Evolutionary conservation across 2,888 invertebrate species (phyloP).

Genomic region (Drosophila parthenogenetica): DNA sequence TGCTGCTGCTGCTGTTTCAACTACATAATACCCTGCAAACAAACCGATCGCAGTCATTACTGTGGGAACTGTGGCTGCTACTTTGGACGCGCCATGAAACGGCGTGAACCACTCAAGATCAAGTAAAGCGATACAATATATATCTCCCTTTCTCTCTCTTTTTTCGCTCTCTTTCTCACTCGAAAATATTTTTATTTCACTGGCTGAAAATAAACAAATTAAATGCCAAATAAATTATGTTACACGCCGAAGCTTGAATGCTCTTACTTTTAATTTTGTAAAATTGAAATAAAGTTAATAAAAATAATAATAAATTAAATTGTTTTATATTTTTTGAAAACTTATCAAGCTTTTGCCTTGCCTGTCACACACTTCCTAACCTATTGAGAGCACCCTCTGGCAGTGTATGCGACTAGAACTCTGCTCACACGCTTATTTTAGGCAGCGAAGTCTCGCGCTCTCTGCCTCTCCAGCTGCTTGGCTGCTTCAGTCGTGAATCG

Average conservation of each 20-base stretch:
- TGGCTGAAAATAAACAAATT: slow-evolving; percentile 31
- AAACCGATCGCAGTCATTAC: slow-evolving; percentile 83
- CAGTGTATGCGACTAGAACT: neutral
- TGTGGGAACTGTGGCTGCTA: slow-evolving; percentile 84
- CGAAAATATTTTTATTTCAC: slow-evolving; percentile 25
- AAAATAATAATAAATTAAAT: neutral
- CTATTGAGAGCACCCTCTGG: neutral
- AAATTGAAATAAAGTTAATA: neutral
- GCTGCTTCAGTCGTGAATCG: slow-evolving; percentile 49
- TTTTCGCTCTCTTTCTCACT: slow-evolving; percentile 1
- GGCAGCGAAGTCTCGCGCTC: slow-evolving; percentile 12
- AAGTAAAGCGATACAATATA: slow-evolving; percentile 27
- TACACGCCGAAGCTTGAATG: neutral
- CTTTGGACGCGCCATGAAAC: slow-evolving; percentile 82
- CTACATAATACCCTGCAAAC: slow-evolving; percentile 80
- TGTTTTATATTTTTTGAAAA: too few species aligned
- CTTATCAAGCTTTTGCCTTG: too few species aligned
- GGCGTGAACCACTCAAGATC: slow-evolving; percentile 68
- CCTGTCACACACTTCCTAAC: too few species aligned
- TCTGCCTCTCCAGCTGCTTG: slow-evolving; percentile 15
- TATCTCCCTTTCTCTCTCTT: neutral
- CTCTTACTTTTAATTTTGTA: neutral
- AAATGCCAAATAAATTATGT: neutral
- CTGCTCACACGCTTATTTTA: neutral
- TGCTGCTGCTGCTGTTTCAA: slow-evolving; percentile 82